These are phyloP conservation scores for Esox niger DNA, from an alignment of 2,113 vertebrate species.

Conservation along the genomic window DNA sequence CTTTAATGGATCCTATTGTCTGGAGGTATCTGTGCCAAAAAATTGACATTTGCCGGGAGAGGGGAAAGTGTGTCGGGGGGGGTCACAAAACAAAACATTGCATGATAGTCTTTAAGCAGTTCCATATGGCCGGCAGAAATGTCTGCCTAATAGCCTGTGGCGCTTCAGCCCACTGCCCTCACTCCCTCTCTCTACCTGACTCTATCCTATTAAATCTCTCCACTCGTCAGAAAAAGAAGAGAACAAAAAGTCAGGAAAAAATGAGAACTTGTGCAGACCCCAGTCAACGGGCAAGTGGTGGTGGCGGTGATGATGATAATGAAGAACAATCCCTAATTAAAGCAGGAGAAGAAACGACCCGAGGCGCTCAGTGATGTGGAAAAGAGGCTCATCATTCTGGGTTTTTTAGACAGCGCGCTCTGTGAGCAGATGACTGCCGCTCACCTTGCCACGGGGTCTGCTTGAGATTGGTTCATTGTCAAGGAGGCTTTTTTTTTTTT, in stretches of 20 bases:
- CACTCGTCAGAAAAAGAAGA: conserved; percentile 77
- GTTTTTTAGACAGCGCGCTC: conserved; percentile 78
- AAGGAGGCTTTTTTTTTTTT: conserved; percentile 89
- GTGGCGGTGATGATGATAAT: conserved; percentile 36
- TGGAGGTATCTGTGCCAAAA: conserved; percentile 57
- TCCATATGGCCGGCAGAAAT: conserved; percentile 95
- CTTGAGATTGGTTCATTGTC: conserved; percentile 99
- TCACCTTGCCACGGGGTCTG: conserved; percentile 99
- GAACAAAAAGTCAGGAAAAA: conserved; percentile 40
- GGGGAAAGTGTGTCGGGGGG: conserved; percentile 20
- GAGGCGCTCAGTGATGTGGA: conserved; percentile 83
- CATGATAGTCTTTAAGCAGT: conserved; percentile 97
- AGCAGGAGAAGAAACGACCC: conserved; percentile 67
- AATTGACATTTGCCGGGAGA: conserved; percentile 35
- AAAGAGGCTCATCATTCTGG: conserved; percentile 80
- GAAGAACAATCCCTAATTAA: conserved; percentile 87
- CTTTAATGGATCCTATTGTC: conserved; percentile 21
- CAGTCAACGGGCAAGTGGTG: conserved; percentile 39
- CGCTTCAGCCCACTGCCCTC: conserved; percentile 76
- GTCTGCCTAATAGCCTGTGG: conserved; percentile 92
- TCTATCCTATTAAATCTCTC: conserved; percentile 93
- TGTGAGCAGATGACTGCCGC: conserved; percentile 90
- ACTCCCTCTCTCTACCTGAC: conserved; percentile 91
- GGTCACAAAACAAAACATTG: conserved; percentile 85
- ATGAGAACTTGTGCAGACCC: conserved; percentile 51